Base-by-base conservation (phyloP, 1,140 invertebrate species). In the Calliphora vicina region DNA sequence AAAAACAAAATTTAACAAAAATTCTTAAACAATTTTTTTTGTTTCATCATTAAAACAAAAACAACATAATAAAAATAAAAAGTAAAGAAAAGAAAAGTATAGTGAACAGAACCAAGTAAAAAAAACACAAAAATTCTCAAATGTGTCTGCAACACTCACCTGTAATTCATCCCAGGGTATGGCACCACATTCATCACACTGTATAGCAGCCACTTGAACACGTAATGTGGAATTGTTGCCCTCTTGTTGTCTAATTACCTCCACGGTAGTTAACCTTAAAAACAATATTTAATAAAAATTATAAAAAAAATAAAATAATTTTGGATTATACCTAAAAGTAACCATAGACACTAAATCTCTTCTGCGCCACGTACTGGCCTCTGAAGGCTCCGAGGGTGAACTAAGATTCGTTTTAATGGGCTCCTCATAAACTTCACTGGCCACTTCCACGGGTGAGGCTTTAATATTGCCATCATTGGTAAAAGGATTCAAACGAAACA, bases 121-220 rank as follows among this genome's bases (percentile, higher is more conserved):
- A 10, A 73, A 73, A 83, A 83, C 74, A 74, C 67, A 83, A 35
- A 67, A 84, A 50, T 57, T 82, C 23, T 23, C 0, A 12, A 23
- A 23, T 43, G 17, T 61, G 71, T 61, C n/a, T n/a, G n/a, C n/a
- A n/a, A n/a, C n/a, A 84, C 42, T 82, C 43, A 97, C 96, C 94
- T 98, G 97, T 92, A 99, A 96, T 91, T 98, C 97, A 88, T 98
- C 97, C 95, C 96, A 97, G 4, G 95, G 95, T 88, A 98, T 97
- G 73, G 96, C 95, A 9, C 94, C 93, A 89, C 96, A 97, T 90
- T 98, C 97, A 85, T 97, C 95, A 78, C 93, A 94, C 15, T 91
- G 92, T 10, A 98, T 91, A 86, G 96, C 94, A 9, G 94, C 94
- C 15, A 97, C 93, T 87, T 97, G 96, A 25, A 96, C 87, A 86